These are phyloP conservation scores for Parotocinclus haroldoi DNA, from an alignment of 2,797 vertebrate species.

Conservation along the genomic window DNA sequence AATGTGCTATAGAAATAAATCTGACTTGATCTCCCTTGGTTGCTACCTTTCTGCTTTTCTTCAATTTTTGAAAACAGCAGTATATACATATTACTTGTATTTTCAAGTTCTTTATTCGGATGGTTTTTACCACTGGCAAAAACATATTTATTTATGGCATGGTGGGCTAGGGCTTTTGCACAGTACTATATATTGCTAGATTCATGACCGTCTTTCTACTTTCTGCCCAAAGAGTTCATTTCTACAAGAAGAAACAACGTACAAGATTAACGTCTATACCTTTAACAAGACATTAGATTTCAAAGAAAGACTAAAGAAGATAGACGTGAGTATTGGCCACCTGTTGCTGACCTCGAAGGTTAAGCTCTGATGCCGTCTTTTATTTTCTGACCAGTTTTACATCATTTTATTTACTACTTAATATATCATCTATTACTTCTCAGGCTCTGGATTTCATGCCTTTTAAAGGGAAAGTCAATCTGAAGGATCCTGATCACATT, in stretches of 20 bases:
- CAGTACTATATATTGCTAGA: no score
- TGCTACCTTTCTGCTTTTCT: no score
- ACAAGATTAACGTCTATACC: constrained; percentile 90
- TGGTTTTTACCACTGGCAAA: no score
- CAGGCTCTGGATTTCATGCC: constrained; percentile 89
- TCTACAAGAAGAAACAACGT: constrained; percentile 82
- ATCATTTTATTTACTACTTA: background rate
- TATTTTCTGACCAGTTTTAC: background rate
- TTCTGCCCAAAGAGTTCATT: constrained; percentile 75
- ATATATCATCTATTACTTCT: background rate
- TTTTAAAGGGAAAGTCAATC: constrained; percentile 87
- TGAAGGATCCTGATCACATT: constrained; percentile 84
- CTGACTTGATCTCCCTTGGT: no score
- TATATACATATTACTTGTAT: no score
- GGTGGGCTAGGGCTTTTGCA: background rate
- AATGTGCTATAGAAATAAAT: no score
- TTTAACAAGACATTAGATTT: constrained; percentile 95
- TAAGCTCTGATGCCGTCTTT: no score
- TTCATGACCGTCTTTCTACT: background rate
- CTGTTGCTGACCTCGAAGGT: no score
- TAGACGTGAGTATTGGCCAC: constrained; percentile 79
- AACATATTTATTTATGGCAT: no score
- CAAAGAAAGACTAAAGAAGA: constrained; percentile 84
- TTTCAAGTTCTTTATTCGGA: no score
- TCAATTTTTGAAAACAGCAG: no score